phyloP scores from a whole-genome alignment of 1,140 invertebrate genomes.

The Ostrea edulis region DNA sequence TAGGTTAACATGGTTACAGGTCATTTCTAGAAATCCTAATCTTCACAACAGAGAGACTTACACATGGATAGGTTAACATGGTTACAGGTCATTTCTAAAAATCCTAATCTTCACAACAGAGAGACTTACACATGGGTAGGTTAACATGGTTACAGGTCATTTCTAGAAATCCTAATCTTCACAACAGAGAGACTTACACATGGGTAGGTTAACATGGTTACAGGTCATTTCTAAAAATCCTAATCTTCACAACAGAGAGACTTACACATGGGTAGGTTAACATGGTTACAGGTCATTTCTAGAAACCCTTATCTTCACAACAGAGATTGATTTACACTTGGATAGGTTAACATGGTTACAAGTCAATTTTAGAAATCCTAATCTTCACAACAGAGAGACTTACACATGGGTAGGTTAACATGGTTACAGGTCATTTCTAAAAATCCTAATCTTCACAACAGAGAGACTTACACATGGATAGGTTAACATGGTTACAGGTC shows the following conservation, averaged over 20 bases:
- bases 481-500: conserved; percentile 52
- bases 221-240: too few relatives aligned
- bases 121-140: conserved; percentile 85
- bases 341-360: conserved; percentile 80
- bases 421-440: too few relatives aligned
- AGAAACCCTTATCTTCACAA: conserved; percentile 69
- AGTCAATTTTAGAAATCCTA: too few relatives aligned
- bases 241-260: conserved; percentile 82
- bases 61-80: conserved; percentile 83
- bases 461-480: conserved; percentile 86
- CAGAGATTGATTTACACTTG: conserved; percentile 84
- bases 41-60: conserved; percentile 82
- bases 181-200: conserved; percentile 83
- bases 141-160: not conserved
- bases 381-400: conserved; percentile 82
- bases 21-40: too few relatives aligned
- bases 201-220: conserved; percentile 81
- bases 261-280: conserved; percentile 84
- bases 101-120: conserved; percentile 79
- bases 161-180: too few relatives aligned
- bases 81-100: too few relatives aligned
- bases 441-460: conserved; percentile 72
- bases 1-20: conserved; percentile 75
- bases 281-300: too few relatives aligned
- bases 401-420: conserved; percentile 83